Percentiles rank a stretch among this genome's conserved stretches.
These are phyloP conservation scores for Grammomys surdaster DNA, from an alignment of 2,113 vertebrate genomes.

Conservation along the genomic window DNA sequence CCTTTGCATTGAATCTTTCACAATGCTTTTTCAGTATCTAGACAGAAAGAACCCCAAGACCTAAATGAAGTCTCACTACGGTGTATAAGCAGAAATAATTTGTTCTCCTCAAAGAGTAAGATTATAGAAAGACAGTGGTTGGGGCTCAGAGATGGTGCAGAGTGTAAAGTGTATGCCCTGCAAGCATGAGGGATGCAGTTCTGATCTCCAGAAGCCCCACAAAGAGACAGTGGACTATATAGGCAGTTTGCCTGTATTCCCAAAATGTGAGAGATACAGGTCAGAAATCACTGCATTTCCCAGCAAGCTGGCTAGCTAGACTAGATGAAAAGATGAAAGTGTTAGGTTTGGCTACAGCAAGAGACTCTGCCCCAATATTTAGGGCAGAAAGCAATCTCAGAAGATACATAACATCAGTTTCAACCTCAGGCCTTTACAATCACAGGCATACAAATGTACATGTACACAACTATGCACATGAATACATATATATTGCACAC, in stretches of 20 bases:
- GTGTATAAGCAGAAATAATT: background rate
- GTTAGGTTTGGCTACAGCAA: background rate
- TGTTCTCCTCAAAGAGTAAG: constrained; percentile 20
- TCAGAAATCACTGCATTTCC: background rate
- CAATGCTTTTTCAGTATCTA: background rate
- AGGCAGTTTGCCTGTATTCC: background rate
- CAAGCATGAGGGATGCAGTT: background rate
- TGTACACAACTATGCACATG: background rate
- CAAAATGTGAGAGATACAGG: background rate
- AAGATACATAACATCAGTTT: background rate
- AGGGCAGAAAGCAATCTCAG: background rate
- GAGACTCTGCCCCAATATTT: background rate
- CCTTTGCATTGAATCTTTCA: constrained; percentile 21
- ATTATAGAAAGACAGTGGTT: constrained; percentile 32
- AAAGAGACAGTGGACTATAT: background rate
- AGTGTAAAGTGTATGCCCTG: background rate
- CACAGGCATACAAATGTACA: background rate
- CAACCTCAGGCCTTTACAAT: background rate
- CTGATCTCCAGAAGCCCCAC: background rate
- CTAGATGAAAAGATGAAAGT: background rate
- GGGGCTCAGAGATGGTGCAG: background rate
- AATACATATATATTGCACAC: background rate
- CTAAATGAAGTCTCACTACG: background rate
- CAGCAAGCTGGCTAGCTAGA: background rate
- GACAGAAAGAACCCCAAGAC: background rate